Evolutionary conservation across 2,888 invertebrate species (phyloP).

Genomic region (Pyrochroa serraticornis): DNA sequence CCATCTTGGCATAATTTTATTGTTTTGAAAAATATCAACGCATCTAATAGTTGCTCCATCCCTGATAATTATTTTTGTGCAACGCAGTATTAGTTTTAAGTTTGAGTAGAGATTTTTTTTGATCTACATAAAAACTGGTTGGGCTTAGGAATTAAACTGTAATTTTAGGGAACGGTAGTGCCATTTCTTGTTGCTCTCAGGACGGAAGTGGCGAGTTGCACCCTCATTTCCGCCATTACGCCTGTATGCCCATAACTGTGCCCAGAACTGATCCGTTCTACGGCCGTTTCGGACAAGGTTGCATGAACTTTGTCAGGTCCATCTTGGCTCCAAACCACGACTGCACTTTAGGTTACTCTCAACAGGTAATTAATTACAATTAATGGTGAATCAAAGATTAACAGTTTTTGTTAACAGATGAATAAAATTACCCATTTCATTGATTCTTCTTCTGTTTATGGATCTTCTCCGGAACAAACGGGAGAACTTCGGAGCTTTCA

Average conservation of each 20-base stretch:
- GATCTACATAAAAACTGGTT: too few relatives aligned
- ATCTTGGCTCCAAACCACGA: slow-evolving; percentile 70
- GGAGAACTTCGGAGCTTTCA: slow-evolving; percentile 64
- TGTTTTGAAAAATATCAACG: too few relatives aligned
- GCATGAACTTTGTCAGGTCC: slow-evolving; percentile 76
- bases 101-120: too few relatives aligned
- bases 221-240: slow-evolving; percentile 64
- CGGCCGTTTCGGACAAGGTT: slow-evolving; percentile 63
- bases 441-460: slow-evolving; percentile 79
- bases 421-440: slow-evolving; percentile 76
- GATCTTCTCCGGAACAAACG: slow-evolving; percentile 66
- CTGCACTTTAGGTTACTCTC: slow-evolving; percentile 73
- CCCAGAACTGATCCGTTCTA: slow-evolving; percentile 68
- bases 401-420: slow-evolving; percentile 61
- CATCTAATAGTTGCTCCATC: too few relatives aligned
- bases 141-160: background rate
- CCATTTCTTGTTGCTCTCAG: slow-evolving; percentile 74
- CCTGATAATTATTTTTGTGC: too few relatives aligned
- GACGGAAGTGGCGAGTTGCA: slow-evolving; percentile 64
- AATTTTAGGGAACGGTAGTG: slow-evolving; percentile 67
- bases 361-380: slow-evolving; percentile 61
- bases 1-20: slow-evolving; percentile 71
- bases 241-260: slow-evolving; percentile 71
- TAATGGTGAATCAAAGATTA: background rate
- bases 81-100: too few relatives aligned